These are phyloP conservation scores for Ferrisia virgata DNA, from an alignment of 2,888 invertebrate genomes.

Conservation along the genomic window DNA sequence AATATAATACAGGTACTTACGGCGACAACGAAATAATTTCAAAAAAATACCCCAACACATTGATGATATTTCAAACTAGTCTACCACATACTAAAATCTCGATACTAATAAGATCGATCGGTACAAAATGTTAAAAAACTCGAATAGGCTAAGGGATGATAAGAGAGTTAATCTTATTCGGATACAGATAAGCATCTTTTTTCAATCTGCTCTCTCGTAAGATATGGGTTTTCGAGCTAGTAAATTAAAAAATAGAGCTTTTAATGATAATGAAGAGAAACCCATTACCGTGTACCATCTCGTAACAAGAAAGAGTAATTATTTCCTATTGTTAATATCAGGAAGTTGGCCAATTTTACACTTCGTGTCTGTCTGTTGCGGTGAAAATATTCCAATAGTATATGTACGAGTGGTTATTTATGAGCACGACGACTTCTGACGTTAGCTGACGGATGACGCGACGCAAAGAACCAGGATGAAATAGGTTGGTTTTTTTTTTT, in stretches of 20 bases:
- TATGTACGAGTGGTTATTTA: not conserved
- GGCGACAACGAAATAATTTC: not conserved
- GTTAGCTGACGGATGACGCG: not conserved
- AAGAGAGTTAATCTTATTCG: not conserved
- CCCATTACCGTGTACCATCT: not conserved
- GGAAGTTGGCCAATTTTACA: slow-evolving; percentile 22
- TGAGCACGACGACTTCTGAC: not conserved
- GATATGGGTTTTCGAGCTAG: not conserved
- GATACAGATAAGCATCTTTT: not conserved
- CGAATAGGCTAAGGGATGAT: not conserved
- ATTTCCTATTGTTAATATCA: not conserved
- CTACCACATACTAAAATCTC: not conserved
- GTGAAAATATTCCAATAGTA: not conserved
- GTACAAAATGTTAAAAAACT: not conserved
- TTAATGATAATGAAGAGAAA: slow-evolving; percentile 11
- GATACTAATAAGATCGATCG: not conserved
- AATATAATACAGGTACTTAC: no score
- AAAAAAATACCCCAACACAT: slow-evolving; percentile 2
- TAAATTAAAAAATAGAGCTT: not conserved
- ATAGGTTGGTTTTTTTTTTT: no score
- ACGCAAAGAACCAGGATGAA: not conserved
- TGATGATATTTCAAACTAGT: not conserved
- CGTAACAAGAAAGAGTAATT: slow-evolving; percentile 9
- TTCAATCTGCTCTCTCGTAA: not conserved
- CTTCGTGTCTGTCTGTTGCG: not conserved